Percentiles rank a stretch among this genome's conserved stretches.
Conservation (phyloP, 2,888 invertebrate genomes). For the Aleiodes alternator region DNA sequence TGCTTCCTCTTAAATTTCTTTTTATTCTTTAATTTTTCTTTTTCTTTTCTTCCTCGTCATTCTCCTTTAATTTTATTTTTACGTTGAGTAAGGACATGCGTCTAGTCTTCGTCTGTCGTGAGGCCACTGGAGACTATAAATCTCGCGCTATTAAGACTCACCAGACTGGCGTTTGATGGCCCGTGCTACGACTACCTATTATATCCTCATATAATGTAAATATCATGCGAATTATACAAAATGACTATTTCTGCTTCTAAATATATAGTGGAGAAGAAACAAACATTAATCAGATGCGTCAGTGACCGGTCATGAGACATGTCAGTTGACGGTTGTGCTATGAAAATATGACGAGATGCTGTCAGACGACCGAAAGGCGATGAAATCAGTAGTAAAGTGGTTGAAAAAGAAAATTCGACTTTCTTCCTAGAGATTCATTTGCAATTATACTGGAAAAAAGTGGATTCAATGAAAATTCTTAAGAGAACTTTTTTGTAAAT, state of each 20-base stretch:
- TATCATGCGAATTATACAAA: conserved; percentile 23
- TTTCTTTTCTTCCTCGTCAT: conserved; percentile 41
- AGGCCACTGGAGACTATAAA: conserved; percentile 65
- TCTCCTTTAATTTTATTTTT: conserved; percentile 32
- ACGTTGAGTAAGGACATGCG: conserved; percentile 29
- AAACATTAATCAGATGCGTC: neutral
- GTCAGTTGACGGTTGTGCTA: neutral
- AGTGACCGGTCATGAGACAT: neutral
- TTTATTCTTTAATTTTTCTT: conserved; percentile 31
- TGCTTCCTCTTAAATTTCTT: conserved; percentile 35
- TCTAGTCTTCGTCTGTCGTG: conserved; percentile 34
- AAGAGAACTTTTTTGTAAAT: too few relatives aligned
- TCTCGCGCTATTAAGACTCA: conserved; percentile 74
- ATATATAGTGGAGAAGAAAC: conserved; percentile 5
- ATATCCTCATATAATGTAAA: conserved; percentile 64
- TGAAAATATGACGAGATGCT: neutral
- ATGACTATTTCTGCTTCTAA: conserved; percentile 5
- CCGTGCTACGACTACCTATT: conserved; percentile 65
- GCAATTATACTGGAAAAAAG: too few relatives aligned
- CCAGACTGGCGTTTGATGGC: conserved; percentile 71
- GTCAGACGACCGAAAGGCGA: too few relatives aligned
- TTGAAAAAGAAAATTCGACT: too few relatives aligned
- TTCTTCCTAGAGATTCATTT: too few relatives aligned
- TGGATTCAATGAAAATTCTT: too few relatives aligned
- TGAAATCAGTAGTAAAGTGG: too few relatives aligned